Base-by-base conservation (phyloP, 2,113 vertebrate species). In the Sorex fumeus region DNA sequence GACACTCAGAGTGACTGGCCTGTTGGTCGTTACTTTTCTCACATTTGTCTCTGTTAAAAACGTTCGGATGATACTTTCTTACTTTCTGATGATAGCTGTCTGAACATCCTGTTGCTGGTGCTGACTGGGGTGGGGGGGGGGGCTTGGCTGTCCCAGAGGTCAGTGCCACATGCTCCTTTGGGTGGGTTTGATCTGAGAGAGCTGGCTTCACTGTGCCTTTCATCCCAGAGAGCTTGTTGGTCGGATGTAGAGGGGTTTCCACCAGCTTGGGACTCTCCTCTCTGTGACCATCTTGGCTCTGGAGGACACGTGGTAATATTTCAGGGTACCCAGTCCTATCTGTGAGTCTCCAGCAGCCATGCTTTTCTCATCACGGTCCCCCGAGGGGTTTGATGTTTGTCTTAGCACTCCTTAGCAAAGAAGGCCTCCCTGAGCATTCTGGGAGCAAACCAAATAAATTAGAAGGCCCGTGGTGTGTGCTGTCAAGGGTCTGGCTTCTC, bases 11-110 rank as follows among this genome's bases (percentile, higher is more conserved):
- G 21, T 83, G 32, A 19, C 25, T 62, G 27, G 28, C 88, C 34
- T 92, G 78, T 70, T 82, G 16, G 45, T 66, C 40, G 19, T 28
- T 6, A 21, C 45, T 79, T 84, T 92, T 66, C 32, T 83, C 28
- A 87, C 32, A 60, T 67, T 57, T 86, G 34, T 67, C 74, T 88
- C 88, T 91, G 36, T 50, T 30, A 36, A 70, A 34, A 70, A 70
- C 71, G 50, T 67, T 89, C 25, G 32, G 23, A 18, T 50, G 30
- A 67, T 13, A 50, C 10, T 67, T 64, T 86, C 40, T 83, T 13
- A 50, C 10, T 67, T 64, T 86, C 40, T 83, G 25, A 1, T 53
- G 45, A 23, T 19, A 19, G 18, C 2, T 25, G 27, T 28, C 36
- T 77, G 40, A 72, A 40, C 21, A 79, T 10, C 28, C 76, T 40